Conservation (phyloP, 2,888 invertebrate species). For the Mythimna vitellina region DNA sequence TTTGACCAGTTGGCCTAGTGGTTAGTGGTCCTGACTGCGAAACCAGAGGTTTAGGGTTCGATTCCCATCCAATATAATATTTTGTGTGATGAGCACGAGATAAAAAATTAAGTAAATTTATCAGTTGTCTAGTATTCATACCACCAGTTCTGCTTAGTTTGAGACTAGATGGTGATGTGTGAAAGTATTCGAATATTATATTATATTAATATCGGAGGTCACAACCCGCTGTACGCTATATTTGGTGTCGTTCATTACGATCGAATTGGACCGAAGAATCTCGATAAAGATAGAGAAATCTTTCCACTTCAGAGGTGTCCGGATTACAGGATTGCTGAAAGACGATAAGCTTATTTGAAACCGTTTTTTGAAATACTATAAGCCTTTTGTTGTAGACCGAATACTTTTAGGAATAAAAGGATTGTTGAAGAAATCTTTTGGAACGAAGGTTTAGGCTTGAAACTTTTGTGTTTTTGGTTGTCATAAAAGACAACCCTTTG, state of each 20-base stretch:
- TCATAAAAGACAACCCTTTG: not conserved
- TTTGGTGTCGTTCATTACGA: slow-evolving; percentile 30
- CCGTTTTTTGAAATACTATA: not conserved
- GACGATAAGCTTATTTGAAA: slow-evolving; percentile 12
- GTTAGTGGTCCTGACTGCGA: no score
- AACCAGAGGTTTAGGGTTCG: no score
- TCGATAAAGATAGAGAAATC: slow-evolving; percentile 37
- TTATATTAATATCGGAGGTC: slow-evolving; percentile 9
- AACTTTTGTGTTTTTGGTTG: not conserved
- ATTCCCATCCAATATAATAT: no score
- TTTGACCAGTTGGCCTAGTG: no score
- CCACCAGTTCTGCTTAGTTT: no score
- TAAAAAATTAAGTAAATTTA: no score
- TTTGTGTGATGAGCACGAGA: no score
- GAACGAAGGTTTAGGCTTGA: not conserved
- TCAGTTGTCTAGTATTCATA: no score
- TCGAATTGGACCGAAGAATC: slow-evolving; percentile 11
- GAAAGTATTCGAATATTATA: no score
- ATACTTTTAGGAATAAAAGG: not conserved
- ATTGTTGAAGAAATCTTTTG: not conserved
- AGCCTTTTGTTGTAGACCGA: not conserved
- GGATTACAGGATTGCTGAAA: slow-evolving; percentile 4
- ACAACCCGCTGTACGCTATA: slow-evolving; percentile 4
- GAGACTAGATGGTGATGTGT: no score
- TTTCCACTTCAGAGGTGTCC: slow-evolving; percentile 11